Evolutionary conservation across 53 echinoderm and acorn worm species (phyloP), one percentile per base, ranked within the genome.

Genomic region (Hippasteria phrygiana): DNA sequence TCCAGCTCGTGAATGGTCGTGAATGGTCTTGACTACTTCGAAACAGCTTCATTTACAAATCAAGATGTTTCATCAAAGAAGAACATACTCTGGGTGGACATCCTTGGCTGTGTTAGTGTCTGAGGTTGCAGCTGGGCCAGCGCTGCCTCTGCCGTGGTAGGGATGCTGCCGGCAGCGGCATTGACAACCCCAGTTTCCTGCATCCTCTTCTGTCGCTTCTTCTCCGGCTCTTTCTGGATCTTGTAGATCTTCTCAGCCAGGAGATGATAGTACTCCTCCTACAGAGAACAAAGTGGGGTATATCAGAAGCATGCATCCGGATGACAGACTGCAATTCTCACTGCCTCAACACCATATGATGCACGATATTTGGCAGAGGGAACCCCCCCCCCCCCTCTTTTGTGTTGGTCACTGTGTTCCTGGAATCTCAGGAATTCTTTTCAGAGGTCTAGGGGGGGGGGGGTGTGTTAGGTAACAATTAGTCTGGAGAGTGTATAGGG

Each of bases 181-280:
- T 20, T 43, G 27, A 35, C 34, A 31, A 42, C 54, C 26, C 88
- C 88, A 71, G 94, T 93, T 70, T 95, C 98, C 55, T 94, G 94
- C 55, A 98, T 93, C 81, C 97, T 82, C 90, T 94, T 98, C 77
- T 94, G 95, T 45, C 95, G 79, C 29, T 98, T 98, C 80, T 98
- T 95, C 78, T 98, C 97, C 51, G 95, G 74, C 54, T 98, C 98
- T 80, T 98, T 98, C 89, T 98, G 98, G 62, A 98, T 98, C 85
- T 98, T 98, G 88, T 98, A 98, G 70, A 98, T 98, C 76, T 98
- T 98, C 89, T 98, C 98, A 22, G 98, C 98, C 69, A 98, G 80
- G 33, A 98, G 95, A 89, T 98, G 98, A 80, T 98, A 98, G 73
- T 98, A 98, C 73, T 98, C 98, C 93, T 96, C 98, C 95, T 95